Evolutionary conservation across 2,113 vertebrate species (phyloP).

Genomic region (Trichechus manatus): DNA sequence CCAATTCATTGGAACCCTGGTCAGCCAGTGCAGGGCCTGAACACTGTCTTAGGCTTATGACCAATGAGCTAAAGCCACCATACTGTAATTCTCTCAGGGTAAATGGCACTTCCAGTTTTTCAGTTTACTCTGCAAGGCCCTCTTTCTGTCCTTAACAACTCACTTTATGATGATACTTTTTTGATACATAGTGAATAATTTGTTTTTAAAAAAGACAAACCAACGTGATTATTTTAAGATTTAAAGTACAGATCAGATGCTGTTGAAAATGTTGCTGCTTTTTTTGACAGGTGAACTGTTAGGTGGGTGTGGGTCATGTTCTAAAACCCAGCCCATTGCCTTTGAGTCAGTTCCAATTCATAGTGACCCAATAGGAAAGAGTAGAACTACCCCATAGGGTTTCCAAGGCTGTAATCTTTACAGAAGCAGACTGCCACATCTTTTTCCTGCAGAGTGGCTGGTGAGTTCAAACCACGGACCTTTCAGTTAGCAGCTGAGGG

Average conservation of each 20-base stretch:
- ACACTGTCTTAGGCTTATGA: neutral
- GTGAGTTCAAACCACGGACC: too few species aligned
- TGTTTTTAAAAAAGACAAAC: neutral
- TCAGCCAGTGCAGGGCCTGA: neutral
- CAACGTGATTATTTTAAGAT: neutral
- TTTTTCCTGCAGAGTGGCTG: too few species aligned
- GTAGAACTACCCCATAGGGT: too few species aligned
- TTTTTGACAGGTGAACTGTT: neutral
- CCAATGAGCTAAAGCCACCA: neutral
- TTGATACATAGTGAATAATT: neutral
- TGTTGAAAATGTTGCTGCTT: neutral
- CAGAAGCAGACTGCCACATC: too few species aligned
- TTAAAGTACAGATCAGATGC: neutral
- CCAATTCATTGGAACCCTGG: neutral
- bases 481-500: too few species aligned
- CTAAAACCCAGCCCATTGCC: neutral
- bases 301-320: neutral
- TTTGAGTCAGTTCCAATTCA: too few species aligned
- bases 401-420: too few species aligned
- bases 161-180: neutral
- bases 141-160: neutral
- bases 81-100: neutral
- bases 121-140: neutral
- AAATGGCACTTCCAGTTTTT: neutral
- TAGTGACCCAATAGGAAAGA: too few species aligned